Conservation (phyloP, 1,140 invertebrate species). For the Atta texana region DNA sequence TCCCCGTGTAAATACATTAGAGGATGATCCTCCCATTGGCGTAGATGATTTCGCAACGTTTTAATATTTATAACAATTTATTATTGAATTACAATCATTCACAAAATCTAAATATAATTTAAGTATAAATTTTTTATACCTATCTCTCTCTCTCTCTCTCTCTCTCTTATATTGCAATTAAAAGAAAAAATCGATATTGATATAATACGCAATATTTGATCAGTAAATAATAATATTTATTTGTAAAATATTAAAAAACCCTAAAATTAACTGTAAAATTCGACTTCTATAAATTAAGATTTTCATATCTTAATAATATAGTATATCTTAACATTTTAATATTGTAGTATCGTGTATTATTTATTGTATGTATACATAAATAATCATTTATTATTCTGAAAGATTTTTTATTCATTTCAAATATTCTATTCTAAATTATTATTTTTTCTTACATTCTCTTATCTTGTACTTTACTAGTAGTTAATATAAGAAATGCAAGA, state of each 20-base stretch:
- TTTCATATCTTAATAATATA: background rate
- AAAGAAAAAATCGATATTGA: background rate
- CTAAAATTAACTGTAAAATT: background rate
- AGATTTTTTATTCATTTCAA: background rate
- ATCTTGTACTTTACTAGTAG: background rate
- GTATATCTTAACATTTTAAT: background rate
- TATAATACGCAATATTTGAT: no score
- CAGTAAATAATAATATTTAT: background rate
- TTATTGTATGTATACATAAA: background rate
- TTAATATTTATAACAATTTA: background rate
- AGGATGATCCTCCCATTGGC: conserved; percentile 86
- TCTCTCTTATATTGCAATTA: background rate
- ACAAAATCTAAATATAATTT: background rate
- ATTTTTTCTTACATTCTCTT: background rate
- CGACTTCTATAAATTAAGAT: background rate
- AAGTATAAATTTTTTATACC: background rate
- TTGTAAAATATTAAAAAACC: background rate
- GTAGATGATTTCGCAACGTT: conserved; percentile 61
- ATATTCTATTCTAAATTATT: background rate
- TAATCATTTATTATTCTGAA: background rate
- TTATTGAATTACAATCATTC: background rate
- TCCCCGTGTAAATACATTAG: conserved; percentile 86
- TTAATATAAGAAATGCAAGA: background rate
- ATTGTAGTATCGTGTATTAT: background rate
- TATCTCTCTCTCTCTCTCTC: background rate